Evolutionary conservation across 2,113 vertebrate genomes (phyloP).

Genomic region (Tetrax tetrax): DNA sequence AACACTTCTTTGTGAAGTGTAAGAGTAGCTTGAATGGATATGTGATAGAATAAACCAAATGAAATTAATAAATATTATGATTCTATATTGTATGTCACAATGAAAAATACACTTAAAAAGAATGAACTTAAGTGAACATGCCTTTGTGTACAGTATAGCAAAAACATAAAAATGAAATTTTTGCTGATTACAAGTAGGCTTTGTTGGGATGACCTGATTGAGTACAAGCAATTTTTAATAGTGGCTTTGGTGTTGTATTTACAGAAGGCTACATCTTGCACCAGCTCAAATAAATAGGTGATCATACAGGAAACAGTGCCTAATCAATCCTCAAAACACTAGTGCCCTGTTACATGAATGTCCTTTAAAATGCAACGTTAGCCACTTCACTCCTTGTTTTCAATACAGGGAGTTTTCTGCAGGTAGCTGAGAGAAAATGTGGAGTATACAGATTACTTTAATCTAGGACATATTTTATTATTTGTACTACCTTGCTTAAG

Average conservation of each 20-base stretch:
- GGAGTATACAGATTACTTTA: not conserved
- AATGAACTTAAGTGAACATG: not conserved
- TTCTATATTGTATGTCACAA: not conserved
- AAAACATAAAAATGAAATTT: not conserved
- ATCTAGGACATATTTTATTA: not conserved
- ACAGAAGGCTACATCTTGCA: not conserved
- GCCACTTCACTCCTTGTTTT: not conserved
- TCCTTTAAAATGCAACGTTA: not conserved
- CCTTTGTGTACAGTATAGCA: not conserved
- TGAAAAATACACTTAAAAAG: not conserved
- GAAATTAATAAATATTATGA: not conserved
- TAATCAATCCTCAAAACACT: not conserved
- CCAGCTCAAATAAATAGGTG: not conserved
- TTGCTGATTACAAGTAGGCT: not conserved
- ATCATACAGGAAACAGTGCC: not conserved
- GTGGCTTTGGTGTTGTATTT: not conserved
- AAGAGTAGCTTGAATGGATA: not conserved
- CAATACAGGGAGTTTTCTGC: not conserved
- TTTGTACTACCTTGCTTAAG: not conserved
- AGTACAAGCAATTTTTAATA: not conserved
- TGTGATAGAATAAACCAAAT: not conserved
- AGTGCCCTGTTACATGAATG: fast-evolving
- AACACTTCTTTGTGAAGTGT: not conserved
- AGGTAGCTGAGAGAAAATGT: not conserved
- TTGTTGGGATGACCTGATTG: not conserved